Evolutionary conservation across 2,888 invertebrate species (phyloP).

Genomic region (Diarsia mendica): DNA sequence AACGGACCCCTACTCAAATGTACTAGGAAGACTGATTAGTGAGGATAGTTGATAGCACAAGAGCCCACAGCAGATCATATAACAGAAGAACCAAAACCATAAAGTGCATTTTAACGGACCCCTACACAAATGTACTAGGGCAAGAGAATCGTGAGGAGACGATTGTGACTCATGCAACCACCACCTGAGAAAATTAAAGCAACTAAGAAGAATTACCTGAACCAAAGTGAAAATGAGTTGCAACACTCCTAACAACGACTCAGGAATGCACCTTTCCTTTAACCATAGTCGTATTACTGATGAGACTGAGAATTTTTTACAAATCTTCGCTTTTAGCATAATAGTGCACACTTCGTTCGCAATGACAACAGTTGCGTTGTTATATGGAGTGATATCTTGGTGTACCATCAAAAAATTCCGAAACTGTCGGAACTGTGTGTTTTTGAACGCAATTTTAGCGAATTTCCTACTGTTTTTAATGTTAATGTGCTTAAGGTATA

Average conservation of each 20-base stretch:
- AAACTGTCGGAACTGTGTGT: neutral
- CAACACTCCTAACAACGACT: neutral
- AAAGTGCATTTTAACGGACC: neutral
- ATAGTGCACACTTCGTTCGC: neutral
- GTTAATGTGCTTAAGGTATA: neutral
- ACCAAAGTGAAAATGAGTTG: neutral
- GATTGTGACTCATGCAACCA: neutral
- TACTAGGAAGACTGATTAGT: too few relatives aligned
- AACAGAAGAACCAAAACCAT: too few relatives aligned
- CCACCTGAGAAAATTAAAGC: too few relatives aligned
- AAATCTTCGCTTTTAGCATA: neutral
- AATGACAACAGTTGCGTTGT: neutral
- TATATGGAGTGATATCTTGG: neutral
- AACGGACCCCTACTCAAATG: too few relatives aligned
- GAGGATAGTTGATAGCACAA: too few relatives aligned
- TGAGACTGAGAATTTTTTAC: neutral
- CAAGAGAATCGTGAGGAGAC: neutral
- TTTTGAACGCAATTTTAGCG: neutral
- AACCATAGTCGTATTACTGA: neutral
- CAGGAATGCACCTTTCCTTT: neutral
- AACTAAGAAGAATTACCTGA: neutral
- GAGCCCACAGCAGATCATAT: too few relatives aligned
- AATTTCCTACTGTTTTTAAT: neutral
- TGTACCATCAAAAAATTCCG: neutral
- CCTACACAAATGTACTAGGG: neutral